Evolutionary conservation across 2,888 invertebrate genomes (phyloP), one percentile per base, ranked within the genome.

Genomic region (Antheraea assamensis): DNA sequence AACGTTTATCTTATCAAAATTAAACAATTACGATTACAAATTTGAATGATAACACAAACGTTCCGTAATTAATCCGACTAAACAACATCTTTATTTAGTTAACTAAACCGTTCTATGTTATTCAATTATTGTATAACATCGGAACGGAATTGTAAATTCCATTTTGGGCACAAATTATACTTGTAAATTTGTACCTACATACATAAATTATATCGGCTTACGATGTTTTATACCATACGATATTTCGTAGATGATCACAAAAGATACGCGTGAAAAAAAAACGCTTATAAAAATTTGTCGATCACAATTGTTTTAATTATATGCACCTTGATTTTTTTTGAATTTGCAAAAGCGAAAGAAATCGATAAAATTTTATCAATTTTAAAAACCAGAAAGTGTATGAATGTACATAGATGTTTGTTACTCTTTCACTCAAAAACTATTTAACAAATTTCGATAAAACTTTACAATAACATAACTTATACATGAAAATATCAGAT

Each of bases 91-190:
- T 76, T 66, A 76, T 75, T 76, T 75, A 76, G 78, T 75, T 74
- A 73, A 73, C 73, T 76, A 77, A 81, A 79, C 74, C 61, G 71
- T 75, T 76, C 77, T 77, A 75, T 77, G 72, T 79, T 77, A 80
- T 78, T 77, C 74, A 72, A 78, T 73, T 75, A 66, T 66, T 73
- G 75, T 74, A 74, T 76, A 74, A 77, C 75, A 78, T 82, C 74
- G 73, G 78, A 78, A 78, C 75, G 74, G 76, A 80, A 81, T 82
- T 80, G 78, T 79, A 79, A 79, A 82, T 81, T 80, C 47, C 78
- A 78, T 78, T 81, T 76, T 77, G 75, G 73, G 72, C 72, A 72
- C 68, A 71, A 76, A 78, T 81, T 79, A 81, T 78, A 81, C 79
- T 82, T 82, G 78, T 76, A 76, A 80, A 82, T 82, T 73, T 66